These are phyloP conservation scores for Eupeodes corollae DNA, from an alignment of 1,140 invertebrate genomes.

Conservation along the genomic window DNA sequence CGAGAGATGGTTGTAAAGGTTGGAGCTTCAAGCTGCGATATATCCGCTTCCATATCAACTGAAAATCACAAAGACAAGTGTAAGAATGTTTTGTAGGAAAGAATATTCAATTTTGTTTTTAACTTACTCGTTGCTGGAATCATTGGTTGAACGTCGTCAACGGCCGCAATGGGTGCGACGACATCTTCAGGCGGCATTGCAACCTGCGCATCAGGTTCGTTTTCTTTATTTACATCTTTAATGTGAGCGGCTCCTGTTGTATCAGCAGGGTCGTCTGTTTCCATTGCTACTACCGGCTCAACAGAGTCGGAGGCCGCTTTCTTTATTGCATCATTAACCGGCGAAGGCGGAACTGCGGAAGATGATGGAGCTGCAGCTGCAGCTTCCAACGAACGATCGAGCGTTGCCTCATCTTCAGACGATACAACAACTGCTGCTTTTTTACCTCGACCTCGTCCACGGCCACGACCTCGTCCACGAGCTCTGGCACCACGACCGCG, in stretches of 20 bases:
- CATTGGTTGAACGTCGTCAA: slow-evolving; percentile 11
- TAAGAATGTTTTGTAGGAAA: background rate
- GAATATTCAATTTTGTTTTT: background rate
- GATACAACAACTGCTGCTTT: slow-evolving; percentile 62
- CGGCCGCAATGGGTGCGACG: slow-evolving; percentile 9
- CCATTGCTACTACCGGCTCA: slow-evolving; percentile 16
- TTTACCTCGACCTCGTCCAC: slow-evolving; percentile 58
- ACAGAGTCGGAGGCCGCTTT: slow-evolving; percentile 37
- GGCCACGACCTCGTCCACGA: slow-evolving; percentile 50
- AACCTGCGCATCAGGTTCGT: slow-evolving; percentile 20
- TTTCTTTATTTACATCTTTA: slow-evolving; percentile 18
- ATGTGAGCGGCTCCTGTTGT: slow-evolving; percentile 15
- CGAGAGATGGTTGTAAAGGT: slow-evolving; percentile 83
- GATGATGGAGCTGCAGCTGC: slow-evolving; percentile 8
- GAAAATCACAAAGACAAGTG: slow-evolving; percentile 1
- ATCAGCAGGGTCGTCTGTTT: slow-evolving; percentile 18
- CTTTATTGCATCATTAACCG: no score
- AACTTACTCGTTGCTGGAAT: slow-evolving; percentile 2
- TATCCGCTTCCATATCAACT: slow-evolving; percentile 80
- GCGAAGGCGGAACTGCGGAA: slow-evolving; percentile 20
- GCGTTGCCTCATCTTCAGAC: slow-evolving; percentile 56
- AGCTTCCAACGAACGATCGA: slow-evolving; percentile 38
- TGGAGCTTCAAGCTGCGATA: slow-evolving; percentile 77
- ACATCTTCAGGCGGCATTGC: slow-evolving; percentile 14
- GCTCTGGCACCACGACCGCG: slow-evolving; percentile 45